Percentiles rank a stretch among this genome's conserved stretches.
Evolutionary conservation across 2,113 vertebrate genomes (phyloP).

Genomic region (Lophotis ruficrista): DNA sequence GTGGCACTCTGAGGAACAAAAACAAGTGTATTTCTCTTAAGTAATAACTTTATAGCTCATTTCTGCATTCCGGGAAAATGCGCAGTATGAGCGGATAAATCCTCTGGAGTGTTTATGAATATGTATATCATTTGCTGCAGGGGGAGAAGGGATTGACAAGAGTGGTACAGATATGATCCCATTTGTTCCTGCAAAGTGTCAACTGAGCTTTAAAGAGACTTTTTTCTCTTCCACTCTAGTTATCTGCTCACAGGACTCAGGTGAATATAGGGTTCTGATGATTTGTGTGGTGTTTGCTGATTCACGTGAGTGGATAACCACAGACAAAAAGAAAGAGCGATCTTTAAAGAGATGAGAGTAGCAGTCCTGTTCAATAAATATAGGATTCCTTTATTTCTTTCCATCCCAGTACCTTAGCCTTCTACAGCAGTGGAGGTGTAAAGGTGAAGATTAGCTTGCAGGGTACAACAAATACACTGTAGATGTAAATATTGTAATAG

Average conservation of each 20-base stretch:
- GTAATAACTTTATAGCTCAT: neutral
- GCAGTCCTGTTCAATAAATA: neutral
- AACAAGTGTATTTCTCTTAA: neutral
- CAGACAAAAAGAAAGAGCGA: neutral
- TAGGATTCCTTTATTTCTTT: neutral
- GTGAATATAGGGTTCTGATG: neutral
- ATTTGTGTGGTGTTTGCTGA: neutral
- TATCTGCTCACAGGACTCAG: neutral
- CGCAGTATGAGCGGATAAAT: neutral
- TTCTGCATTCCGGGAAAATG: neutral
- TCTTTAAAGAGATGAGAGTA: neutral
- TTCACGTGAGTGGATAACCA: neutral
- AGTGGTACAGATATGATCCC: neutral
- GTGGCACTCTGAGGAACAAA: neutral
- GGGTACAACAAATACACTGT: neutral
- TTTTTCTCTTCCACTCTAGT: neutral
- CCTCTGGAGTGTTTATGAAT: neutral
- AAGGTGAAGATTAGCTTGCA: neutral
- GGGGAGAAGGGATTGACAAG: neutral
- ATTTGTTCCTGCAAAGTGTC: neutral
- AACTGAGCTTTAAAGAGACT: neutral
- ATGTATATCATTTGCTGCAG: neutral
- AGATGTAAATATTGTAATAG: neutral
- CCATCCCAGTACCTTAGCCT: neutral
- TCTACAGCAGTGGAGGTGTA: neutral